Conservation (phyloP, 1,140 invertebrate species). For the Drosophila carrolli region DNA sequence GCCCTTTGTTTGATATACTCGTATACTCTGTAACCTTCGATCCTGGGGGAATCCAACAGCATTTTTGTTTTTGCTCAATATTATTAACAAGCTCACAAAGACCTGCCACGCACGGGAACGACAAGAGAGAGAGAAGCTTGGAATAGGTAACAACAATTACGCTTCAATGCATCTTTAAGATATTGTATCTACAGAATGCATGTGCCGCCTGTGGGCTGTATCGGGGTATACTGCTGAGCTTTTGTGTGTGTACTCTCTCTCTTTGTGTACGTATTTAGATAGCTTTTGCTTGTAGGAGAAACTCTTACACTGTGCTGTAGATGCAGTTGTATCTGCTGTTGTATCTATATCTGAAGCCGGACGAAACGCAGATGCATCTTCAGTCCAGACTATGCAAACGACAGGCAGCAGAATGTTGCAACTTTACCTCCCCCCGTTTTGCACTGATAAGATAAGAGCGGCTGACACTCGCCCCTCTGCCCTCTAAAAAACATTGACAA, state of each 20-base stretch:
- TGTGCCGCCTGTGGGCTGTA: conserved; percentile 41
- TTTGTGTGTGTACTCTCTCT: conserved; percentile 24
- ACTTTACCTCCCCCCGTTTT: conserved; percentile 8
- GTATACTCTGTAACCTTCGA: conserved; percentile 32
- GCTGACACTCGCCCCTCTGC: conserved; percentile 11
- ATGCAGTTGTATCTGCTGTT: conserved; percentile 23
- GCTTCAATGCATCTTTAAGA: conserved; percentile 77
- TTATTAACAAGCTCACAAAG: conserved; percentile 35
- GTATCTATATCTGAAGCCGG: conserved; percentile 22
- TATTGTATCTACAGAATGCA: conserved; percentile 65
- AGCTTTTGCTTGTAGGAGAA: conserved; percentile 42
- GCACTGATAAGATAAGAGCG: conserved; percentile 41
- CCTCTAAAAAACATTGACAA: conserved; percentile 69
- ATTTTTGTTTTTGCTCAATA: conserved; percentile 43
- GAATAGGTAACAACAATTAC: conserved; percentile 68
- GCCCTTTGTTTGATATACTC: conserved; percentile 31
- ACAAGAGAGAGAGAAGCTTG: conserved; percentile 12
- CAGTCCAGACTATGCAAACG: conserved; percentile 50
- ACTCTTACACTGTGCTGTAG: conserved; percentile 15
- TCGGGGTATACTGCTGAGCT: conserved; percentile 29
- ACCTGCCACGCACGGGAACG: conserved; percentile 3
- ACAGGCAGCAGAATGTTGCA: conserved; percentile 35
- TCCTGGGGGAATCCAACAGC: conserved; percentile 23
- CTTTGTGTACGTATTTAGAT: conserved; percentile 38
- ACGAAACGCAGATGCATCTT: conserved; percentile 47